phyloP scores from a whole-genome alignment of 1,140 invertebrate species.

The Matsumurasca onukii region DNA sequence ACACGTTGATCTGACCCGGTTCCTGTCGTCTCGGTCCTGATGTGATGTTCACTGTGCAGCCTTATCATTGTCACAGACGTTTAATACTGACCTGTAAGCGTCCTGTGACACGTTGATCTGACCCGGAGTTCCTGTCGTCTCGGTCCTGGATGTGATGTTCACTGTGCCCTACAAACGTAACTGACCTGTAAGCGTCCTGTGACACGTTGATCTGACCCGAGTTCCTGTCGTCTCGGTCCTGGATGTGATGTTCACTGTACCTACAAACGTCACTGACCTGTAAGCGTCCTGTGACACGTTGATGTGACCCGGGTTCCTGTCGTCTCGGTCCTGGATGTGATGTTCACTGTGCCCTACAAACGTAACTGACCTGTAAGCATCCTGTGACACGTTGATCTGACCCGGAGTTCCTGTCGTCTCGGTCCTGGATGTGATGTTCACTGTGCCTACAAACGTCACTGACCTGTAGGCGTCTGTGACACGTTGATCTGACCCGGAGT shows the following conservation, averaged over 20 bases:
- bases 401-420: conserved; percentile 92
- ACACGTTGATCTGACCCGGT: conserved; percentile 82
- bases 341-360: too few relatives aligned
- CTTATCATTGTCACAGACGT: too few relatives aligned
- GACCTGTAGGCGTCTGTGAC: too few relatives aligned
- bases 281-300: conserved; percentile 56
- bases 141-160: too few relatives aligned
- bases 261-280: too few relatives aligned
- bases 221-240: conserved; percentile 90
- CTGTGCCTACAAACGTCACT: conserved; percentile 97
- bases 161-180: too few relatives aligned
- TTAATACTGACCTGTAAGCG: conserved; percentile 13
- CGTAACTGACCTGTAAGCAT: conserved; percentile 5
- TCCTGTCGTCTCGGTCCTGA: conserved; percentile 95
- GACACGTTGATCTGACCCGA: conserved; percentile 78
- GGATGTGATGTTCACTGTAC: conserved; percentile 96
- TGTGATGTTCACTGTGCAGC: conserved; percentile 94
- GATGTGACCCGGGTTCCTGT: conserved; percentile 83
- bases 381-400: conserved; percentile 71
- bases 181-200: conserved; percentile 6
- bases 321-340: too few relatives aligned
- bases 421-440: conserved; percentile 92
- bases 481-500: too few relatives aligned
- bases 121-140: too few relatives aligned
- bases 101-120: conserved; percentile 70